Conservation (phyloP, 2,797 vertebrate genomes). For the Scyliorhinus canicula region DNA sequence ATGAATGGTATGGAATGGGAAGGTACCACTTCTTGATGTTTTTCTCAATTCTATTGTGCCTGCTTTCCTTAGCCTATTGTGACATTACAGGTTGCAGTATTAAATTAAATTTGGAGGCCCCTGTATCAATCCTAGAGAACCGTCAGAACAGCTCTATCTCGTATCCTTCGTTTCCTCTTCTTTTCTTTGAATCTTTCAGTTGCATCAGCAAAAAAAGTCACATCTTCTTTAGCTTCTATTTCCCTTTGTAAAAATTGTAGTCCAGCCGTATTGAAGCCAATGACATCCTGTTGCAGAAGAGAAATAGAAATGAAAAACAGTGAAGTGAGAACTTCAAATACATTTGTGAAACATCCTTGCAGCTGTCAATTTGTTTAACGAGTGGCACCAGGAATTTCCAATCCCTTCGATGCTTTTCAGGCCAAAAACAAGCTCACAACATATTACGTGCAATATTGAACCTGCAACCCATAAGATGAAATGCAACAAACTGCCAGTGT, state of each 20-base stretch:
- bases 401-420: background rate
- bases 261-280: constrained; percentile 87
- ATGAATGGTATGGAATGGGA: background rate
- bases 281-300: constrained; percentile 65
- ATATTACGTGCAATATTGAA: background rate
- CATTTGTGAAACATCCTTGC: background rate
- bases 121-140: constrained; percentile 55
- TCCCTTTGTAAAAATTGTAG: constrained; percentile 84
- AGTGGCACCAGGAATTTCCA: background rate
- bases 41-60: background rate
- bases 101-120: background rate
- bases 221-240: constrained; percentile 82
- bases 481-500: background rate
- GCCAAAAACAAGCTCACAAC: background rate
- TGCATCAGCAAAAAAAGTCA: constrained; percentile 86
- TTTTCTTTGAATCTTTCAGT: constrained; percentile 74
- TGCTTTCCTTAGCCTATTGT: background rate
- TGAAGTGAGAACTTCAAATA: background rate
- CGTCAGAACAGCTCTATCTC: constrained; percentile 75
- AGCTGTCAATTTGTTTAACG: background rate
- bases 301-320: constrained; percentile 35
- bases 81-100: background rate
- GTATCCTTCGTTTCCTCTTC: constrained; percentile 78
- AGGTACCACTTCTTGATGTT: background rate
- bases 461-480: background rate